Conservation (phyloP, 2,797 vertebrate species). For the Apogon talboti region DNA sequence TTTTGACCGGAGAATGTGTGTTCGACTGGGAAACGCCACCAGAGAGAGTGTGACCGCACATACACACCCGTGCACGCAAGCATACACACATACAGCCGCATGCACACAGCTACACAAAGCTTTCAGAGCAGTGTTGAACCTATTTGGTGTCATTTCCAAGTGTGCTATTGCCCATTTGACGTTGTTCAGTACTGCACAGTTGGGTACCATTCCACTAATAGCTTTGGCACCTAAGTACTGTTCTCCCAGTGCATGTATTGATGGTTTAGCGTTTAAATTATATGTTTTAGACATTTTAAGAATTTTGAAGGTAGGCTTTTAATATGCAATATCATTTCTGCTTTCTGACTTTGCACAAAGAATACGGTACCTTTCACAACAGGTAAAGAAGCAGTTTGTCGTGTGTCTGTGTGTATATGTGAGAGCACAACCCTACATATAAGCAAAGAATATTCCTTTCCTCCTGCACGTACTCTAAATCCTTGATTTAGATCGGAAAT, state of each 20-base stretch:
- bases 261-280: constrained; percentile 49
- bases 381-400: constrained; percentile 26
- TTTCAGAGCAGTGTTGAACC: constrained; percentile 45
- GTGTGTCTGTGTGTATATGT: background rate
- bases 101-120: constrained; percentile 30
- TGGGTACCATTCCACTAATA: constrained; percentile 59
- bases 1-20: constrained; percentile 65
- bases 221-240: constrained; percentile 35
- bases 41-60: constrained; percentile 2
- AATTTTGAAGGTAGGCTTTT: constrained; percentile 32
- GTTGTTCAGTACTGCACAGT: constrained; percentile 49
- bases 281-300: constrained; percentile 44
- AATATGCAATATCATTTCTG: constrained; percentile 42
- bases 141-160: constrained; percentile 55
- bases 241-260: constrained; percentile 47
- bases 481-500: constrained; percentile 8
- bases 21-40: constrained; percentile 30
- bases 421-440: background rate
- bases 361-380: constrained; percentile 52
- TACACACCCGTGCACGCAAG: constrained; percentile 6
- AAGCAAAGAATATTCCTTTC: background rate
- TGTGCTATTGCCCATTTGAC: constrained; percentile 52
- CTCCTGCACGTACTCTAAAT: too few species aligned
- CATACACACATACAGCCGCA: constrained; percentile 9
- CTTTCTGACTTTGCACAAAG: constrained; percentile 26